Evolutionary conservation across 2,888 invertebrate species (phyloP).

Genomic region (Hemithea aestivaria): DNA sequence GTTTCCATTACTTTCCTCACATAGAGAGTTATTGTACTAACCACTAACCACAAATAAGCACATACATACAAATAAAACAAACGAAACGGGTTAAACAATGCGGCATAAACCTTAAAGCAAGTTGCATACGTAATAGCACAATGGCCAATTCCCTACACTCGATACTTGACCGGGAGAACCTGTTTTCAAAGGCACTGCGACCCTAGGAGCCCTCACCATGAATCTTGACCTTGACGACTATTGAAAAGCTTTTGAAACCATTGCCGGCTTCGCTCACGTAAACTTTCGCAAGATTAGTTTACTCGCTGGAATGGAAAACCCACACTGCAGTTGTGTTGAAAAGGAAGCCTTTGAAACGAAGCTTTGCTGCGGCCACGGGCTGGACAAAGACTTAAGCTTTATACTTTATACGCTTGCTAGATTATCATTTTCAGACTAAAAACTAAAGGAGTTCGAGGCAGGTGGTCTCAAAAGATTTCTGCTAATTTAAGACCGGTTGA

Average conservation of each 20-base stretch:
- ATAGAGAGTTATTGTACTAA: slow-evolving; percentile 7
- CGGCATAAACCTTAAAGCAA: slow-evolving; percentile 31
- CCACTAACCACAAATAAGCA: slow-evolving; percentile 20
- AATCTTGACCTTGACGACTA: slow-evolving; percentile 30
- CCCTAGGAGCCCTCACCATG: slow-evolving; percentile 25
- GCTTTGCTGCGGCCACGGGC: background rate
- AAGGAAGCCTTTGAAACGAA: slow-evolving; percentile 1
- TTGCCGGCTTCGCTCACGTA: slow-evolving; percentile 20
- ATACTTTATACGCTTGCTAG: slow-evolving; percentile 9
- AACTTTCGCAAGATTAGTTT: slow-evolving; percentile 15
- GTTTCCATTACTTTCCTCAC: slow-evolving; percentile 16
- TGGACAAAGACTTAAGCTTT: slow-evolving; percentile 4
- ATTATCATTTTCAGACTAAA: background rate
- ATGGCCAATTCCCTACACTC: slow-evolving; percentile 35
- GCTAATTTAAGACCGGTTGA: slow-evolving; percentile 10
- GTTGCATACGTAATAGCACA: slow-evolving; percentile 41
- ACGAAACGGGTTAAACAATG: slow-evolving; percentile 38
- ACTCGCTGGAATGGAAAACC: slow-evolving; percentile 29
- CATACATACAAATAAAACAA: slow-evolving; percentile 21
- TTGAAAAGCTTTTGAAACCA: slow-evolving; percentile 20
- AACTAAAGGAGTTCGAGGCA: background rate
- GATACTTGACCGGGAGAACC: slow-evolving; percentile 44
- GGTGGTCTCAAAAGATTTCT: slow-evolving; percentile 10
- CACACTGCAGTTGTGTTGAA: slow-evolving; percentile 6
- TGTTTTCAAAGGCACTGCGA: slow-evolving; percentile 38